Evolutionary conservation across 2,888 invertebrate genomes (phyloP).

Genomic region (Dichetophora obliterata): DNA sequence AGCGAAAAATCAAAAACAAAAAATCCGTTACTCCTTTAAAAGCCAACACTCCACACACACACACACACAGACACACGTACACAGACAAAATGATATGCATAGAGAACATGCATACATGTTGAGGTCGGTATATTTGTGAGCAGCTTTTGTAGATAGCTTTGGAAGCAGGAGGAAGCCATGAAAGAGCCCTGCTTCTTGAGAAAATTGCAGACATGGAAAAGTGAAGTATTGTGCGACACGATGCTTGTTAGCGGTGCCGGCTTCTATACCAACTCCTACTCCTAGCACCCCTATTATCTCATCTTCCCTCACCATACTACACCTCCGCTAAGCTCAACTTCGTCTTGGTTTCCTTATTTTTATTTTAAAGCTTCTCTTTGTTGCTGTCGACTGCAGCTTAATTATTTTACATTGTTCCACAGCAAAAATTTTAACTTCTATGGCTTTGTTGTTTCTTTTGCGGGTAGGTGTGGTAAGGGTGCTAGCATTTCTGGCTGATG

Average conservation of each 20-base stretch:
- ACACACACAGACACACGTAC: neutral
- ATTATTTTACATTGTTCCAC: constrained; percentile 7
- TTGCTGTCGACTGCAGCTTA: constrained; percentile 6
- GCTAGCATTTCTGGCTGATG: no score
- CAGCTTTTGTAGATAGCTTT: no score
- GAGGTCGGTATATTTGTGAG: neutral
- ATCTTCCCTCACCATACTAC: neutral
- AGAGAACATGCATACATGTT: neutral
- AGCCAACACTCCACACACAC: constrained; percentile 1
- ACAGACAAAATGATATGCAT: neutral
- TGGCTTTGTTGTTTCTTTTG: no score
- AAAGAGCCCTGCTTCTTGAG: constrained; percentile 65
- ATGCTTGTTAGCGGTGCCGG: neutral
- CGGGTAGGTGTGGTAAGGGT: no score
- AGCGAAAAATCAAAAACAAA: neutral
- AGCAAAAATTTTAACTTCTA: neutral
- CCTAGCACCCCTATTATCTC: no score
- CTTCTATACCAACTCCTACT: neutral
- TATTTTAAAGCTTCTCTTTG: neutral
- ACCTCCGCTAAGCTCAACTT: neutral
- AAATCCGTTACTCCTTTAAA: constrained; percentile 25
- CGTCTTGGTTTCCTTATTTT: no score
- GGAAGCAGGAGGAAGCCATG: constrained; percentile 61
- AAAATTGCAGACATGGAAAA: constrained; percentile 58
- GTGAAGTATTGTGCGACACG: constrained; percentile 3